These are phyloP conservation scores for Cyanocitta stelleri DNA, from an alignment of 2,113 vertebrate genomes.

Conservation along the genomic window DNA sequence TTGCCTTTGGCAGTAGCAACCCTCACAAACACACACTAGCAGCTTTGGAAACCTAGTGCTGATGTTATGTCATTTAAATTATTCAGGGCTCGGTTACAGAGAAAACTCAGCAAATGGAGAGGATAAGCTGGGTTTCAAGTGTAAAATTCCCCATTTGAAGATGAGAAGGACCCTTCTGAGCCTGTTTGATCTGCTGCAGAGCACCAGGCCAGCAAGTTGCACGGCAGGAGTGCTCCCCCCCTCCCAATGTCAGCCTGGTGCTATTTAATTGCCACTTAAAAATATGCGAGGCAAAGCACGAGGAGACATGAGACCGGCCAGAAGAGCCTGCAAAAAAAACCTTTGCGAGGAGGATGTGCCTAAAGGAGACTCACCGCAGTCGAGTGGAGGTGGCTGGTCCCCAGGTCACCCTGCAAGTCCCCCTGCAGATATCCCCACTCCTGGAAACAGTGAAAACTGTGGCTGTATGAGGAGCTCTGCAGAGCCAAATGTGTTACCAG, in stretches of 20 bases:
- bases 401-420: fast-evolving
- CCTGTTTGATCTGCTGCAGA: not conserved
- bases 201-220: fast-evolving
- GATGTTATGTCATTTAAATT: not conserved
- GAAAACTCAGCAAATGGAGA: not conserved
- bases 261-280: not conserved
- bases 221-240: fast-evolving
- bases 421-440: fast-evolving
- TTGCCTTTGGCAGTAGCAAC: not conserved
- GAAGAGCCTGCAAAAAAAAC: fast-evolving
- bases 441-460: fast-evolving
- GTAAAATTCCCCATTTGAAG: not conserved
- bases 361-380: not conserved
- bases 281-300: fast-evolving
- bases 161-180: not conserved
- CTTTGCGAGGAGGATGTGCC: not conserved
- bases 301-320: not conserved
- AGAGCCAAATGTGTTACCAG: fast-evolving
- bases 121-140: not conserved
- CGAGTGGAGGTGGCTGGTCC: fast-evolving
- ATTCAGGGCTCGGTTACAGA: not conserved
- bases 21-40: not conserved
- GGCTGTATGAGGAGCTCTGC: fast-evolving
- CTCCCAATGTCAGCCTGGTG: fast-evolving
- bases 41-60: not conserved